Base-by-base conservation (phyloP, 2,888 invertebrate genomes). In the Drosophila affinis region DNA sequence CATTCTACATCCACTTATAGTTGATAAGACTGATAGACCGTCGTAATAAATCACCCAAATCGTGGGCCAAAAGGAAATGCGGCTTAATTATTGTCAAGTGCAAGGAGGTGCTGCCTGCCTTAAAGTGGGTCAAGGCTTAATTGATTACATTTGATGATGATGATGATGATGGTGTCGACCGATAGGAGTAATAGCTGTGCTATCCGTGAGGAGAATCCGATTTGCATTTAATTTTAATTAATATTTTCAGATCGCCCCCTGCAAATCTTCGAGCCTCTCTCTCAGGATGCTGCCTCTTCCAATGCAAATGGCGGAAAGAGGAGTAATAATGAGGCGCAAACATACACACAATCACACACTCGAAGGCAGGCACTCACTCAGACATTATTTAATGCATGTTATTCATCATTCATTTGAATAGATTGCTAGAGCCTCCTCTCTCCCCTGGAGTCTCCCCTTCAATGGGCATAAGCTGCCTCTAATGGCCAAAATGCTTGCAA, bases 351-450 rank as follows among this genome's bases (percentile, higher is more conserved):
- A 24, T 27, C 29, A 18, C 9, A 14, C 59, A 6, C 39, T 39
- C 7, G 39, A 14, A 6, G 39, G 39, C 14, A 39, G 39, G 14
- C 39, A 39, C 39, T 39, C 39, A 39, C 39, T 39, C 49, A 44
- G 55, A 21, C 58, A 51, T 55, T 64, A 56, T 57, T 64, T 73
- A 72, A 73, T 73, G 72, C 58, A 73, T 34, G 72, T 73, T 73
- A 72, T 72, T 72, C 74, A 72, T 72, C 74, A 72, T 72, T 73
- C 58, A 73, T 64, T 73, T 72, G 74, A 72, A 72, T 72, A 73
- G 74, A 73, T 73, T 55, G 73, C 46, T 53, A 44, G 39, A 39
- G 39, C 39, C 14, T 14, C 14, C 48, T 34, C 21, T 45, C 45
- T n/a, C 57, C 17, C 18, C 44, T 17, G 7, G 12, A 5, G n/a